Base-by-base conservation (phyloP, 2,888 invertebrate genomes). In the Melitaea athalia region DNA sequence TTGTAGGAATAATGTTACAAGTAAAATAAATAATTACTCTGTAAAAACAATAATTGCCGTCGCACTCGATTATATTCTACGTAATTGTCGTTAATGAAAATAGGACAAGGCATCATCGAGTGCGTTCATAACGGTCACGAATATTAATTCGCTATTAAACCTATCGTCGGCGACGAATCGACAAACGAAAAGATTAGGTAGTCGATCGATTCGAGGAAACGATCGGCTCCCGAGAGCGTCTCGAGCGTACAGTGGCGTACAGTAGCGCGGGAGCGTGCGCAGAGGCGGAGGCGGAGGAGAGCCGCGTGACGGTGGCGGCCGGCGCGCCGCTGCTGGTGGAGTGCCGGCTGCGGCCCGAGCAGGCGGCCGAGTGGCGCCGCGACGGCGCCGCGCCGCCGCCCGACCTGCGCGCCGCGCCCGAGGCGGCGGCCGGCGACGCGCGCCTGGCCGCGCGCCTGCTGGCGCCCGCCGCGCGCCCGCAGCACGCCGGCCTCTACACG, bases 251-350 rank as follows among this genome's bases (percentile, higher is more conserved):
- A 45, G 45, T 57, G 64, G 66, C 52, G 68, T 50, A 59, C 53
- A 57, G 68, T 59, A 70, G 47, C 50, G 49, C 43, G 11, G 55
- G 43, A 52, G 68, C 53, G 69, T 61, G 68, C 63, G 66, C 62
- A 71, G 71, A 69, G 69, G 55, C 60, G 63, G 64, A 57, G 67
- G 79, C 63, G 69, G 76, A 69, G 76, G 83, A 79, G 78, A 66
- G 71, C 72, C 70, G 70, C 73, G 78, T 86, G 81, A 70, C 76
- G 79, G 88, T 85, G 82, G 76, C 72, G 72, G 82, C 76, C 78
- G 89, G 89, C 76, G 84, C 82, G 77, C 88, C 88, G 81, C 85
- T 89, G 61, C 77, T 78, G 52, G 85, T 89, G 81, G 87, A 85
- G 86, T 89, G 89, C 77, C 77, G 82, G 76, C 82, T 89, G 85